A percentile compares a stretch with the other conserved stretches of the same genome.
Conservation (phyloP, 64 coral and sea anemone species). For the Acropora yongei region DNA sequence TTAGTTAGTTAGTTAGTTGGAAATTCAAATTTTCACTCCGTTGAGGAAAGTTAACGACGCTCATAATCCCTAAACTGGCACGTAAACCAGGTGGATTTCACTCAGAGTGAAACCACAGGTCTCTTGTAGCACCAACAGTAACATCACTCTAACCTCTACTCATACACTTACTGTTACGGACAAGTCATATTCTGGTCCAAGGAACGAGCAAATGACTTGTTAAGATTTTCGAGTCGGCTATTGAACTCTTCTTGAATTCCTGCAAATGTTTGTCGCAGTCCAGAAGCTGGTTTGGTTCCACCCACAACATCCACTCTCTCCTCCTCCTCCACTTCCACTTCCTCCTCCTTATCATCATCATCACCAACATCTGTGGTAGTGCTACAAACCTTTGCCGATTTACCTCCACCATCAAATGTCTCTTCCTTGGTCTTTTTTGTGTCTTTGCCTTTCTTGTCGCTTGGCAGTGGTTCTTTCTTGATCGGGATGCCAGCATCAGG, state of each 20-base stretch:
- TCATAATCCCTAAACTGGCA: background rate
- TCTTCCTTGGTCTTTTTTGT: slow-evolving; percentile 34
- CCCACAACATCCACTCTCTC: slow-evolving; percentile 55
- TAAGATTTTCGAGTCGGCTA: slow-evolving; percentile 78
- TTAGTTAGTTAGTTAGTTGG: background rate
- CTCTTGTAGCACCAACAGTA: background rate
- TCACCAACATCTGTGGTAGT: background rate
- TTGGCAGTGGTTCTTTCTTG: slow-evolving; percentile 2
- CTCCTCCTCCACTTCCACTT: slow-evolving; percentile 42
- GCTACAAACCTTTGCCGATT: slow-evolving; percentile 9
- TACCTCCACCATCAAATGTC: background rate
- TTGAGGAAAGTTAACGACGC: no score
- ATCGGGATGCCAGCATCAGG: background rate
- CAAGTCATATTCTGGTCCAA: slow-evolving; percentile 59
- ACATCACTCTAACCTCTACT: background rate
- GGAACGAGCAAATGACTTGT: slow-evolving; percentile 79
- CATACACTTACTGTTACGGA: slow-evolving; percentile 8
- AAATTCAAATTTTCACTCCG: no score
- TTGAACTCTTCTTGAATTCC: slow-evolving; percentile 91
- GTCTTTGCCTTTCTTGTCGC: slow-evolving; percentile 50
- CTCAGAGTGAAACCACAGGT: background rate
- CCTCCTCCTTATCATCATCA: background rate
- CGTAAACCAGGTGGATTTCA: background rate
- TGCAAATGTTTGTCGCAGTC: slow-evolving; percentile 64
- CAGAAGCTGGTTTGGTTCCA: slow-evolving; percentile 50